Conservation (phyloP, 2,113 vertebrate species). For the Paedocypris sp. region DNA sequence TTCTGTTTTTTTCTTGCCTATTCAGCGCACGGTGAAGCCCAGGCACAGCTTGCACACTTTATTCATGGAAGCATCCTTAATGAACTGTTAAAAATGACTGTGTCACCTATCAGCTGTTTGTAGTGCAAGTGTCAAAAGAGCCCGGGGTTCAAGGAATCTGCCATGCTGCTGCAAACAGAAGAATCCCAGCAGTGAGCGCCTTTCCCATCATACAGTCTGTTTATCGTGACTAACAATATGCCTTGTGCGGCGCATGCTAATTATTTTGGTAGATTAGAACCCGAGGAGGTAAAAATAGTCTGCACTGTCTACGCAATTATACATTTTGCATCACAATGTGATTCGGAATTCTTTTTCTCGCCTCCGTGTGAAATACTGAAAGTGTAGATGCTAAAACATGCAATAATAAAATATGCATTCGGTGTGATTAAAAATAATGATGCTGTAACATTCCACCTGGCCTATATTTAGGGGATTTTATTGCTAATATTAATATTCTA, state of each 20-base stretch:
- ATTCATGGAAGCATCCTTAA: slow-evolving; percentile 39
- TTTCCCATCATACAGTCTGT: slow-evolving; percentile 10
- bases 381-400: no score
- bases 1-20: background rate
- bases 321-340: slow-evolving; percentile 13
- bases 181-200: slow-evolving; percentile 5
- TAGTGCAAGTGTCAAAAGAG: slow-evolving; percentile 37
- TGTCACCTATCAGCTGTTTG: slow-evolving; percentile 35
- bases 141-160: slow-evolving; percentile 19
- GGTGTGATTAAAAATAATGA: no score
- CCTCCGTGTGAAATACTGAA: no score
- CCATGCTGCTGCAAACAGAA: background rate
- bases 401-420: no score
- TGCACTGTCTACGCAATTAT: slow-evolving; percentile 20
- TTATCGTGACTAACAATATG: slow-evolving; percentile 26
- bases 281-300: slow-evolving; percentile 20
- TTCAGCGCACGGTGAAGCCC: background rate
- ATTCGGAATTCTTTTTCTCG: background rate
- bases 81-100: slow-evolving; percentile 49
- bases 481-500: no score
- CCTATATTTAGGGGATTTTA: no score
- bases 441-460: no score
- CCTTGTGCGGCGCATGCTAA: slow-evolving; percentile 16
- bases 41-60: slow-evolving; percentile 44
- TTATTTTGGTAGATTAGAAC: slow-evolving; percentile 18